Evolutionary conservation across 1,140 invertebrate genomes (phyloP), one percentile per base, ranked within the genome.

Genomic region (Lordiphosa stackelbergi): DNA sequence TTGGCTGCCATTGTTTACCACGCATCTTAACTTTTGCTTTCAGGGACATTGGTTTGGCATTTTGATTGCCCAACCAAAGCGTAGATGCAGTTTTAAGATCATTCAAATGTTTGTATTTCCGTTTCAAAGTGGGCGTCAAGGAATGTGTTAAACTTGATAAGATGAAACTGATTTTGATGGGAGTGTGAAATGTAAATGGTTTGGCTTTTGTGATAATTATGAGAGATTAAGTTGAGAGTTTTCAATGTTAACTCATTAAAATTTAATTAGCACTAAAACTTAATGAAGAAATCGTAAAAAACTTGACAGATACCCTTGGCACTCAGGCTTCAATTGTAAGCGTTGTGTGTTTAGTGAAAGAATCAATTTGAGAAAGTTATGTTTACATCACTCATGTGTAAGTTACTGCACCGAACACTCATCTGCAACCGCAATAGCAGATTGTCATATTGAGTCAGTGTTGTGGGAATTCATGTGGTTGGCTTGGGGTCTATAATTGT

Each of bases 181-280:
- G 48, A 61, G 57, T 51, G 40, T 54, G 48, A 46, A 55, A 38
- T 31, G 22, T 24, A 13, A 8, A 6, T 11, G 8, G 24, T 9
- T 22, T 8, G 28, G 24, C 11, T 42, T 42, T 28, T 38, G 47
- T 66, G 47, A 55, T 66, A 66, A 66, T 66, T 66, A 49, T 22
- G 9, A 12, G 28, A 10, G 13, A 60, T 38, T 31, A 36, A 35
- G 12, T 9, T 6, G 6, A 24, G 24, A 51, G 41, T 16, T 51
- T 66, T 66, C 63, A 66, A 66, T 66, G 63, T 62, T 57, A 66
- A 52, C 34, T 43, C 24, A 64, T 58, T 53, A 37, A 34, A 10
- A n/a, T 3, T 46, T 24, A 53, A 63, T 57, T 37, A 22, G 45
- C 28, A 36, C 4, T 46, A n/a, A 57, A 42, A 8, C 6, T 31